A percentile compares a stretch with the other conserved stretches of the same genome.
Evolutionary conservation across 2,797 vertebrate species (phyloP).

Genomic region (Smutsia gigantea): DNA sequence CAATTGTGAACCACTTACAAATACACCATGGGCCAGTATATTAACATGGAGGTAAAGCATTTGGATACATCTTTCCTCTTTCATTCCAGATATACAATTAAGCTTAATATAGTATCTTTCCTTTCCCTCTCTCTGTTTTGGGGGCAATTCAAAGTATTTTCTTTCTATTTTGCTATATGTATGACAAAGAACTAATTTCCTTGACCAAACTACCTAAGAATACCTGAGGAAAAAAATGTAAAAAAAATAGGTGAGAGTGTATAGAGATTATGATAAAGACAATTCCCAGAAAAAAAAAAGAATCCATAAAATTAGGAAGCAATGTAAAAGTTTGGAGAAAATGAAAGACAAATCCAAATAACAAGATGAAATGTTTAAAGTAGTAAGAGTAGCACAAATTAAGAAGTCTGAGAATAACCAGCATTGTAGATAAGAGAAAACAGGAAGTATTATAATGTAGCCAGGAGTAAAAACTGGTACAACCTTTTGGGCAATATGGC

Average conservation of each 20-base stretch:
- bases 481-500: neutral
- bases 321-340: neutral
- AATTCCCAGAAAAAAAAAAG: neutral
- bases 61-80: neutral
- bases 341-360: constrained; percentile 9
- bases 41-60: neutral
- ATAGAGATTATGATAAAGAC: neutral
- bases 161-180: neutral
- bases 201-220: neutral
- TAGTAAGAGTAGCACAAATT: neutral
- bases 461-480: neutral
- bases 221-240: neutral
- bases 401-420: neutral
- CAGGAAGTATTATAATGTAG: neutral
- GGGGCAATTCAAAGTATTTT: neutral
- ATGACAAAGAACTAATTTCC: neutral
- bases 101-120: neutral
- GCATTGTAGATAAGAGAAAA: neutral
- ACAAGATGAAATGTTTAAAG: neutral
- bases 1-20: neutral
- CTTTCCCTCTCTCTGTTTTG: neutral
- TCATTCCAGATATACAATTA: neutral
- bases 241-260: neutral
- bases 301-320: neutral
- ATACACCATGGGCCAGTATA: neutral